Conservation (phyloP, 1,140 invertebrate species). For the Nilaparvata lugens region DNA sequence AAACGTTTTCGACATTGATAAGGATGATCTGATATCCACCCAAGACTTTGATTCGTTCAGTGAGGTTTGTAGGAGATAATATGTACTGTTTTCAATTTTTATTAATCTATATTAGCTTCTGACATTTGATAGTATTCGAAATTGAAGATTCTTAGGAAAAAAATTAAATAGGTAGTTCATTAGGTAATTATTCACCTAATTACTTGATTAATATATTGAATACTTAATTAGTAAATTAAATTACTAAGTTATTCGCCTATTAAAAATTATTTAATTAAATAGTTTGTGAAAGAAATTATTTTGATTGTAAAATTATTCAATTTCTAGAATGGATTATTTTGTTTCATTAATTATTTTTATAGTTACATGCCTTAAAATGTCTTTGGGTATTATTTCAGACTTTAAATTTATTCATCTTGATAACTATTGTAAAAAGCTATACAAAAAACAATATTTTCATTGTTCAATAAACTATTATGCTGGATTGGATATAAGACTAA, state of each 20-base stretch:
- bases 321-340: no score
- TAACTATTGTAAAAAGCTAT: not conserved
- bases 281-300: no score
- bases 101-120: not conserved
- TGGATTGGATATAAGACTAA: not conserved
- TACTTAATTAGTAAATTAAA: not conserved
- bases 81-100: no score
- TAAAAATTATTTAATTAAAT: no score
- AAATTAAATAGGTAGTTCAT: not conserved
- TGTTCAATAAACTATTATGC: not conserved
- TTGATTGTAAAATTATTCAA: no score
- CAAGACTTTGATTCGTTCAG: slow-evolving; percentile 58
- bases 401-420: no score
- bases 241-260: not conserved
- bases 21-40: slow-evolving; percentile 54
- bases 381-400: no score
- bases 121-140: not conserved
- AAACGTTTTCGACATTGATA: slow-evolving; percentile 55
- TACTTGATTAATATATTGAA: not conserved
- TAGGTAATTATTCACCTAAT: not conserved
- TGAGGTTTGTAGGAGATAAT: slow-evolving; percentile 39
- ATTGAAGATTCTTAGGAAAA: not conserved
- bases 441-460: not conserved
- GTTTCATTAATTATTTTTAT: no score
- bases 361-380: no score